Conservation (phyloP, 30 jellyfish, hydroid and myxozoan species). For the Morbakka virulenta region DNA sequence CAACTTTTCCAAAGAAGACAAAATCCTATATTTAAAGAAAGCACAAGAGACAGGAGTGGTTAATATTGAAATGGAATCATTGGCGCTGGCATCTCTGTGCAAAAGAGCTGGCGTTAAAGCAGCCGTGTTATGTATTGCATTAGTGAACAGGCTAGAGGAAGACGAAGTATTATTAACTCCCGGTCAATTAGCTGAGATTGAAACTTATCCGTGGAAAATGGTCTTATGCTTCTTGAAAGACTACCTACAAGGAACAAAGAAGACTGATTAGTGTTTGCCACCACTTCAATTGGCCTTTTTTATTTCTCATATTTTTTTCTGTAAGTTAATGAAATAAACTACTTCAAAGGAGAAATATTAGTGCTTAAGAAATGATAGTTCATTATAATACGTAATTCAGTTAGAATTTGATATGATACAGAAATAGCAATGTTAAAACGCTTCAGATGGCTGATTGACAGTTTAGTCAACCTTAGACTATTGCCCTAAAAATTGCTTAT, state of each 20-base stretch:
- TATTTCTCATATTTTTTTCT: too few relatives aligned
- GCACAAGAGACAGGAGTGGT: constrained; percentile 70
- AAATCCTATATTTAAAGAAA: constrained; percentile 40
- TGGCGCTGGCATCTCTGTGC: constrained; percentile 87
- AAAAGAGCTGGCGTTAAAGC: constrained; percentile 90
- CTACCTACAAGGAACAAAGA: constrained; percentile 2
- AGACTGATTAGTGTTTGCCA: too few relatives aligned
- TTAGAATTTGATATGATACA: too few relatives aligned
- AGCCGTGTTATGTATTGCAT: constrained; percentile 71
- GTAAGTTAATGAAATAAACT: too few relatives aligned
- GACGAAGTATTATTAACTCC: constrained; percentile 56
- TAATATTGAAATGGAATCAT: constrained; percentile 93
- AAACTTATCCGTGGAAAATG: constrained; percentile 73
- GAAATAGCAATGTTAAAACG: too few relatives aligned
- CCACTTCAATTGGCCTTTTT: too few relatives aligned
- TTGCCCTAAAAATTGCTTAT: too few relatives aligned
- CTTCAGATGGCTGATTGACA: too few relatives aligned
- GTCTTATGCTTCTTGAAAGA: constrained; percentile 65
- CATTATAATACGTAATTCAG: too few relatives aligned
- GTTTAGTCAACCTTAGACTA: too few relatives aligned
- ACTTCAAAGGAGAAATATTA: too few relatives aligned
- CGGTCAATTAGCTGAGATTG: constrained; percentile 58
- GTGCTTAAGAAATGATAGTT: too few relatives aligned
- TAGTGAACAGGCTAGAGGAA: constrained; percentile 61
- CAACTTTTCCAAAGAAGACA: constrained; percentile 59